phyloP scores from a whole-genome alignment of 2,113 vertebrate species.

The Sinocyclocheilus rhinocerous region DNA sequence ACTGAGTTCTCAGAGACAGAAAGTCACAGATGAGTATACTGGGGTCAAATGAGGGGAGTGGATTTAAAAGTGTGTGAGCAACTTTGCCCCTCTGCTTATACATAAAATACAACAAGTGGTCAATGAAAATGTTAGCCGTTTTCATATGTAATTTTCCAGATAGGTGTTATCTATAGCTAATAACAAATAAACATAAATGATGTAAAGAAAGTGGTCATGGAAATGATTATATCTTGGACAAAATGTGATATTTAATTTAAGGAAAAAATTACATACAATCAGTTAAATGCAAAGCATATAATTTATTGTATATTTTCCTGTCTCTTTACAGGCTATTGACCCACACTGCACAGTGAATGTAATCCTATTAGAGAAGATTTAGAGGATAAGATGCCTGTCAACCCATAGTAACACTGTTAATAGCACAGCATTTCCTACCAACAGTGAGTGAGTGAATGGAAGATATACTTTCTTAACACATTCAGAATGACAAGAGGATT shows the following conservation, averaged over 20 bases:
- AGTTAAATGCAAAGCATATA: not conserved
- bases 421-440: constrained; percentile 14
- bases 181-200: not conserved
- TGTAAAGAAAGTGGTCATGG: not conserved
- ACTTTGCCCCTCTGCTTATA: not conserved
- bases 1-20: not conserved
- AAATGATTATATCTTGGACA: not conserved
- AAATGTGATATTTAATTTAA: not conserved
- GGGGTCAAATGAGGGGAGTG: not conserved
- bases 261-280: not conserved
- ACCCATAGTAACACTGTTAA: constrained; percentile 55
- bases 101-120: not conserved
- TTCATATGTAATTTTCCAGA: not conserved
- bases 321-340: not conserved
- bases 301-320: not conserved
- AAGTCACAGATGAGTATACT: not conserved
- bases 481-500: not conserved
- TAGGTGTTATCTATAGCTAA: not conserved
- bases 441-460: not conserved
- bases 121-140: not conserved
- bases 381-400: constrained; percentile 64
- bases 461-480: not conserved
- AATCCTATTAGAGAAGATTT: constrained; percentile 66
- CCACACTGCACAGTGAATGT: constrained; percentile 32
- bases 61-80: not conserved